Evolutionary conservation across 2,113 vertebrate species (phyloP).

Genomic region (Empidonax alnorum): DNA sequence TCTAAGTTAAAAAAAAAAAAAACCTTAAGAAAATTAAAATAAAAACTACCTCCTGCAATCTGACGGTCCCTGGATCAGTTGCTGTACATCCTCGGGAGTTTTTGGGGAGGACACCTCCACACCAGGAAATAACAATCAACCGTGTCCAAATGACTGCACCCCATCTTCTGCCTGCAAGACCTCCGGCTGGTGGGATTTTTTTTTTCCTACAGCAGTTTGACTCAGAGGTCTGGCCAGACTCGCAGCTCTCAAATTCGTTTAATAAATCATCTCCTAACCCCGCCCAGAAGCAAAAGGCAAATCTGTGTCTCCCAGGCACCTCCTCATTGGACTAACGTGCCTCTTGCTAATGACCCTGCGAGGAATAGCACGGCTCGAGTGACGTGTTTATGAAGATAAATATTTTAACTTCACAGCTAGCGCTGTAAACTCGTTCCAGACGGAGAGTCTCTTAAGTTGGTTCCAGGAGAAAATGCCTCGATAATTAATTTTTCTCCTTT

Average conservation of each 20-base stretch:
- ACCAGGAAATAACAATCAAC: background rate
- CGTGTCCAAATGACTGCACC: background rate
- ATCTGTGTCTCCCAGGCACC: constrained; percentile 58
- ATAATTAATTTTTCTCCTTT: background rate
- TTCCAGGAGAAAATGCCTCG: constrained; percentile 29
- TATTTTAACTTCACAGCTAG: constrained; percentile 57
- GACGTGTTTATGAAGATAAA: constrained; percentile 55
- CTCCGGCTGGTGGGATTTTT: background rate
- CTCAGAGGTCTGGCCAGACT: constrained; percentile 25
- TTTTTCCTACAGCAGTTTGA: background rate
- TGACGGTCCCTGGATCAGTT: background rate
- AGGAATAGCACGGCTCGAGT: constrained; percentile 28
- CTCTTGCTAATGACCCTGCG: constrained; percentile 41
- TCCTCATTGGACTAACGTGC: constrained; percentile 55
- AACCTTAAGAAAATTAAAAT: background rate
- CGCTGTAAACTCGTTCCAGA: constrained; percentile 6
- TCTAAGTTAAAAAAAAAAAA: background rate
- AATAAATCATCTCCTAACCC: constrained; percentile 62
- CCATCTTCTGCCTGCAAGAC: constrained; percentile 11
- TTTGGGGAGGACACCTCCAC: background rate
- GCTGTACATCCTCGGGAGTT: background rate
- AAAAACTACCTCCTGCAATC: constrained; percentile 27
- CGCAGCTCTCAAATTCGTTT: constrained; percentile 44
- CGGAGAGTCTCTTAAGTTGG: background rate
- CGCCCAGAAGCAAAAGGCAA: constrained; percentile 63